phyloP scores from a whole-genome alignment of 2,797 vertebrate species.

The Argya squamiceps region DNA sequence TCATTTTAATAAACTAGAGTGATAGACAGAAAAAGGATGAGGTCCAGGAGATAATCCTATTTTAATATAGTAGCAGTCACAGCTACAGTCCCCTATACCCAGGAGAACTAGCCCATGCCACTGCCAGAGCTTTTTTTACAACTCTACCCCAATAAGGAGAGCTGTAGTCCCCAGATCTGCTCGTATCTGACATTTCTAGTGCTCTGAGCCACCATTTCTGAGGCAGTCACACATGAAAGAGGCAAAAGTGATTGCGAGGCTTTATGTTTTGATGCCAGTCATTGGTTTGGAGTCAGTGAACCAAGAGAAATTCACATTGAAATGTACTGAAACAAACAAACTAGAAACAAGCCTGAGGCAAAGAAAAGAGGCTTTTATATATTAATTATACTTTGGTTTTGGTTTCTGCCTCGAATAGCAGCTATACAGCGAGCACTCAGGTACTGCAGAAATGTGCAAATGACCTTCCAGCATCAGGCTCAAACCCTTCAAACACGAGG shows the following conservation, averaged over 20 bases:
- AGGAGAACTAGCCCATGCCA: background rate
- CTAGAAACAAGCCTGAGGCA: constrained; percentile 43
- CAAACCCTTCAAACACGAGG: background rate
- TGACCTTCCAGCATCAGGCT: constrained; percentile 19
- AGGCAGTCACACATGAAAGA: constrained; percentile 18
- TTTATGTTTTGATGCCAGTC: constrained; percentile 52
- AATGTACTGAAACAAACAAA: constrained; percentile 55
- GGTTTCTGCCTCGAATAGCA: constrained; percentile 43
- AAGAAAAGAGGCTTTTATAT: constrained; percentile 57
- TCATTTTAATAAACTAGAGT: background rate
- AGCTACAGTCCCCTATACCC: background rate
- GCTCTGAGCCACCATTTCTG: constrained; percentile 20
- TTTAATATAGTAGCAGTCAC: background rate
- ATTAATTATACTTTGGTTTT: constrained; percentile 39
- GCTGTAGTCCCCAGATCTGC: background rate
- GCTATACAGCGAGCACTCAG: constrained; percentile 17
- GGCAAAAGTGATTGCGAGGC: background rate
- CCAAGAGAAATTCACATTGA: constrained; percentile 50
- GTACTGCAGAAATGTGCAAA: constrained; percentile 16
- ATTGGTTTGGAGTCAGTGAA: constrained; percentile 51
- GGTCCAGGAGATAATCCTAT: background rate
- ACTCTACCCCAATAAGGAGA: background rate
- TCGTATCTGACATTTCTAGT: background rate
- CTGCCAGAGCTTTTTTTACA: background rate
- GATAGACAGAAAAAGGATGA: background rate